These are phyloP conservation scores for Cloeon dipterum DNA, from an alignment of 2,888 invertebrate genomes.

Conservation along the genomic window DNA sequence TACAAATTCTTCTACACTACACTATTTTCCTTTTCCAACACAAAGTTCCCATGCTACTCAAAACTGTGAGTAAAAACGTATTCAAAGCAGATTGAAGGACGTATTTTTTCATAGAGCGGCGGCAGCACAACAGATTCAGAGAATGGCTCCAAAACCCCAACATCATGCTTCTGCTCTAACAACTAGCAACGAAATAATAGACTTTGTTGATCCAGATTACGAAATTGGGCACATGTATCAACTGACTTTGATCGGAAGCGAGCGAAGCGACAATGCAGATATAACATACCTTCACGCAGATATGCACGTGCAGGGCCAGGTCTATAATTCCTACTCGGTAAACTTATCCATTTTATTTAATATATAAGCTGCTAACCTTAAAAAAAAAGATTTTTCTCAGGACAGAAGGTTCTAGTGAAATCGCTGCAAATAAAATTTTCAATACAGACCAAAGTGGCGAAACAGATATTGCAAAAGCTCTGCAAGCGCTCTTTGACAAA, in stretches of 20 bases:
- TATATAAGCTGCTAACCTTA: too few species aligned
- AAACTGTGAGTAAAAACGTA: constrained; percentile 45
- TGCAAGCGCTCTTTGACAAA: too few species aligned
- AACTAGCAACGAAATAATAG: constrained; percentile 47
- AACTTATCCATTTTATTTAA: too few species aligned
- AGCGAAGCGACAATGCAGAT: too few species aligned
- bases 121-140: too few species aligned
- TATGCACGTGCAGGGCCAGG: constrained; percentile 17
- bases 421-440: background rate
- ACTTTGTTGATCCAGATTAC: constrained; percentile 36
- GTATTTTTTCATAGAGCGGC: too few species aligned
- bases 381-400: too few species aligned
- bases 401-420: background rate
- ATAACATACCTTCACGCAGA: constrained; percentile 28
- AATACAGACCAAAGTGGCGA: too few species aligned
- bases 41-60: constrained; percentile 39
- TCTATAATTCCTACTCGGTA: background rate
- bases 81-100: background rate
- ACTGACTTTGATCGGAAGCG: too few species aligned
- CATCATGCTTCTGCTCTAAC: constrained; percentile 30
- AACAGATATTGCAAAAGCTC: too few species aligned
- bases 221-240: too few species aligned
- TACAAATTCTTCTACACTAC: constrained; percentile 49
- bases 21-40: constrained; percentile 37
- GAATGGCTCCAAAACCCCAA: constrained; percentile 35